Evolutionary conservation across 2,113 vertebrate genomes (phyloP).

Genomic region (Cryptotis parvus): DNA sequence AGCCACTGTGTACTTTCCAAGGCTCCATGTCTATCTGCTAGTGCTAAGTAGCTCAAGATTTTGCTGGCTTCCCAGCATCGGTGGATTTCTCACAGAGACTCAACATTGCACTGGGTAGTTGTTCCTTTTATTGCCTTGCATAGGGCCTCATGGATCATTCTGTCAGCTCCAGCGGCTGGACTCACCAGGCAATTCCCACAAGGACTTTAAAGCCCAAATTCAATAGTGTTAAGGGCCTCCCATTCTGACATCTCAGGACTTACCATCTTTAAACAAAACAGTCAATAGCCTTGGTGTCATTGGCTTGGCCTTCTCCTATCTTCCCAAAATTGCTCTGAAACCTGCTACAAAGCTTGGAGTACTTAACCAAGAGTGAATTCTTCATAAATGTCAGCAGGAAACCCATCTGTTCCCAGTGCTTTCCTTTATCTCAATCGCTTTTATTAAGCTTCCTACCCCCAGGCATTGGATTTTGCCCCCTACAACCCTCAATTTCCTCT

Average conservation of each 20-base stretch:
- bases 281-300: conserved; percentile 59
- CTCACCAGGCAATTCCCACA: conserved; percentile 41
- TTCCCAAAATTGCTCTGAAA: conserved; percentile 78
- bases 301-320: conserved; percentile 55
- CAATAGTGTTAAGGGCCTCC: conserved; percentile 64
- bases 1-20: background rate
- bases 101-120: background rate
- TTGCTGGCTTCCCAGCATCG: background rate
- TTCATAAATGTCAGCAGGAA: conserved; percentile 69
- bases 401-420: conserved; percentile 37
- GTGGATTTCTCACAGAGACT: background rate
- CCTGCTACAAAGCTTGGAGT: conserved; percentile 45
- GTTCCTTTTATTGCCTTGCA: conserved; percentile 48
- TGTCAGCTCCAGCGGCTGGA: conserved; percentile 23
- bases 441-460: conserved; percentile 72
- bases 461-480: conserved; percentile 65
- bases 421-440: conserved; percentile 69
- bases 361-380: conserved; percentile 64
- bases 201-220: conserved; percentile 65
- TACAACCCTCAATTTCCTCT: conserved; percentile 77
- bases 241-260: conserved; percentile 47
- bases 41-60: background rate
- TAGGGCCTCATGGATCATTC: conserved; percentile 54
- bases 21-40: background rate
- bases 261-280: conserved; percentile 78